These are phyloP conservation scores for Orgyia antiqua DNA, from an alignment of 2,888 invertebrate genomes.

Conservation along the genomic window DNA sequence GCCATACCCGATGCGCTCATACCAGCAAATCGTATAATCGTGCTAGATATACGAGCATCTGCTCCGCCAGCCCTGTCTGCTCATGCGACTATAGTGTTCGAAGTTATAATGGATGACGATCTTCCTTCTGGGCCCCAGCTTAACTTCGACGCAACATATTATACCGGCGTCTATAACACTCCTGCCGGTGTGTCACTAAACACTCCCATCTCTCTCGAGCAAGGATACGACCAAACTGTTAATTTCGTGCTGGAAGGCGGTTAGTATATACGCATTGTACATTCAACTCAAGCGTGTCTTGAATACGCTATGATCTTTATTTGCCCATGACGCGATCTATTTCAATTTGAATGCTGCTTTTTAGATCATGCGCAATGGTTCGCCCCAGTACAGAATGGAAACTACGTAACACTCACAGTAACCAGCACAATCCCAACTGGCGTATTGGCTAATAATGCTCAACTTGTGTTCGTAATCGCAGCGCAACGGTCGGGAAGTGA, in stretches of 20 bases:
- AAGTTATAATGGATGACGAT: constrained; percentile 11
- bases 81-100: constrained; percentile 24
- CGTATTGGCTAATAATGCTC: constrained; percentile 16
- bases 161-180: constrained; percentile 28
- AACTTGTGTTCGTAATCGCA: constrained; percentile 22
- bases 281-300: too few relatives aligned
- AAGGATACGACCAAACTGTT: constrained; percentile 28
- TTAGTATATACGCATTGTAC: constrained; percentile 13
- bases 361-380: constrained; percentile 1
- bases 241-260: constrained; percentile 33
- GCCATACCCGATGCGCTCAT: constrained; percentile 22
- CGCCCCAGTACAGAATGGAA: not conserved
- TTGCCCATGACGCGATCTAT: too few relatives aligned
- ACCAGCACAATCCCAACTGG: constrained; percentile 10
- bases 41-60: constrained; percentile 23
- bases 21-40: constrained; percentile 17
- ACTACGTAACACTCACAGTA: constrained; percentile 8
- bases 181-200: constrained; percentile 20
- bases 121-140: constrained; percentile 4
- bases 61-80: constrained; percentile 16
- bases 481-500: constrained; percentile 14
- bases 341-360: not conserved
- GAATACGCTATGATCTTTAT: too few relatives aligned
- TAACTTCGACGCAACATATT: constrained; percentile 23
- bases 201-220: constrained; percentile 20